Base-by-base conservation (phyloP, 2,113 vertebrate species). In the Propithecus coquereli region DNA sequence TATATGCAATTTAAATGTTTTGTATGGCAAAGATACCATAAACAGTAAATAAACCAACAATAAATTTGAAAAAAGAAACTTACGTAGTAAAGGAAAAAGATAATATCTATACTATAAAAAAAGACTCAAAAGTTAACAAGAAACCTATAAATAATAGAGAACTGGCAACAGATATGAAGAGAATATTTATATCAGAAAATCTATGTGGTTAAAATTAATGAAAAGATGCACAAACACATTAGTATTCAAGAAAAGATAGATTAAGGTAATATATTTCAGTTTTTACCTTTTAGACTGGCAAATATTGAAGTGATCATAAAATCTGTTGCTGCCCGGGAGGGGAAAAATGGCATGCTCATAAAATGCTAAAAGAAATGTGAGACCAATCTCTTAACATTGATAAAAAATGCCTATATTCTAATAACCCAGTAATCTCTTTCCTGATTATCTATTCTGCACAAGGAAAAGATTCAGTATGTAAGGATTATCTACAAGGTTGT, bases 281-380 rank as follows among this genome's bases (percentile, higher is more conserved):
- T 89, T 93, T 85, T 86, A 59, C 32, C 54, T 17, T 94, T 81
- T 14, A 79, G n/a, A 91, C 17, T 88, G 77, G 6, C 45, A 88
- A 92, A 77, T 76, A 76, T 43, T 61, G 68, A 95, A 77, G 73
- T 94, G 30, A 93, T 77, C 30, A n/a, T 95, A 70, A 96, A 91
- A 77, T 92, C 43, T 61, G 8, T 70, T 90, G 76, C 89, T 11
- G 1, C n/a, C 71, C 34, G 5, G 23, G 37, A 86, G 12, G 83
- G 43, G 40, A 18, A 59, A 76, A 70, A 66, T 8, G 73, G 22
- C 23, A 81, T 54, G 63, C 27, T 76, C 34, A 57, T 90, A 88
- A 66, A 92, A 73, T 94, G 52, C 17, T 80, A 65, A 82, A 74
- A 84, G 57, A 80, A 80, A 30, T 66, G 43, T 32, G 47, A 77